A percentile compares a stretch with the other conserved stretches of the same genome.
These are phyloP conservation scores for Drosophila anomelani DNA, from an alignment of 2,888 invertebrate species.

Conservation along the genomic window DNA sequence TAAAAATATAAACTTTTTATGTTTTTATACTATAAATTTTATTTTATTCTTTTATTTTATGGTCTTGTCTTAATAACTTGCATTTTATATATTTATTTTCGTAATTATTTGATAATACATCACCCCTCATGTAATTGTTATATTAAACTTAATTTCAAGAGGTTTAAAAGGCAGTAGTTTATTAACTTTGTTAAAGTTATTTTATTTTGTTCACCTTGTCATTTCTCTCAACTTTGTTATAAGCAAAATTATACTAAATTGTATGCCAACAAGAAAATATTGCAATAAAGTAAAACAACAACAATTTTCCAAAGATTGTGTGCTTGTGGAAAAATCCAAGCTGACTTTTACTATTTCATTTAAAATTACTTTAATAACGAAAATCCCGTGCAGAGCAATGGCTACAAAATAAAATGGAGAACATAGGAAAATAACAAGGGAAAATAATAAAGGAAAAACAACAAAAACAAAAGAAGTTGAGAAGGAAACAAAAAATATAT, in stretches of 20 bases:
- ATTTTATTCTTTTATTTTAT: no score
- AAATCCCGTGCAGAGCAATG: conserved; percentile 17
- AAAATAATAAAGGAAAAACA: conserved; percentile 6
- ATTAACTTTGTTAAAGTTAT: no score
- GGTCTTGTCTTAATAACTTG: no score
- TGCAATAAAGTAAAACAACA: conserved; percentile 14
- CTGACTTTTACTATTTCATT: conserved; percentile 31
- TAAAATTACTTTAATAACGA: conserved; percentile 42
- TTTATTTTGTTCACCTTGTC: neutral
- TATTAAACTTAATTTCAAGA: no score
- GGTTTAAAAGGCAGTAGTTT: no score
- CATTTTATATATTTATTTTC: no score
- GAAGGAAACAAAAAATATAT: conserved; percentile 24
- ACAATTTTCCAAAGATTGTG: neutral
- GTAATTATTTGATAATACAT: no score
- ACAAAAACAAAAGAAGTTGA: conserved; percentile 26
- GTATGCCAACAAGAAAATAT: neutral
- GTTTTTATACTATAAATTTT: no score
- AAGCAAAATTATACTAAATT: neutral
- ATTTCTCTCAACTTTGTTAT: no score
- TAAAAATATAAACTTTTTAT: no score
- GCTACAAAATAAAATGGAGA: conserved; percentile 49
- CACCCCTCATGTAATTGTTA: no score
- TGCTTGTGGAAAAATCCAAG: conserved; percentile 5
- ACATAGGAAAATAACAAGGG: conserved; percentile 18